Percentiles rank a stretch among this genome's conserved stretches.
These are phyloP conservation scores for Tetramorium bicarinatum DNA, from an alignment of 2,888 invertebrate species.

Conservation along the genomic window DNA sequence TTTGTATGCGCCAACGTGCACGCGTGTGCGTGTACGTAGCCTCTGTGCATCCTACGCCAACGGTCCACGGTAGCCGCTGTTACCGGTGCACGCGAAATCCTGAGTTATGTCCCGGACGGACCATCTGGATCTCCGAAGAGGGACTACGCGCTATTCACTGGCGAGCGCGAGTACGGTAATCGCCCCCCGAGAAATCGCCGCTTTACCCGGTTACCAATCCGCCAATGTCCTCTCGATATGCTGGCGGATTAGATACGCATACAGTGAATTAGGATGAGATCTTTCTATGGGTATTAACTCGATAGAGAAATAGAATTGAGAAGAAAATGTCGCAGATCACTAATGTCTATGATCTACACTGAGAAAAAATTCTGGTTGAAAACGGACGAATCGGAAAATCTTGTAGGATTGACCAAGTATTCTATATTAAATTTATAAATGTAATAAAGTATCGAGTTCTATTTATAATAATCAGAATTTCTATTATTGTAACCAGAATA, in stretches of 20 bases:
- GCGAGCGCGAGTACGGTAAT: slow-evolving; percentile 26
- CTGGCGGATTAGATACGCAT: not conserved
- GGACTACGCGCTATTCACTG: not conserved
- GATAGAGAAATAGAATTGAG: slow-evolving; percentile 17
- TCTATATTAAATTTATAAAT: no score
- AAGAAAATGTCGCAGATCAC: not conserved
- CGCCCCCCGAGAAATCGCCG: slow-evolving; percentile 36
- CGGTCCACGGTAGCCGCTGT: slow-evolving; percentile 54
- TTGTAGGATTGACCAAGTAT: no score
- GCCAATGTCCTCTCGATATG: not conserved
- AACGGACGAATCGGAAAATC: no score
- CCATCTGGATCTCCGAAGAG: slow-evolving; percentile 57
- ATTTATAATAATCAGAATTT: no score
- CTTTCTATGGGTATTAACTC: not conserved
- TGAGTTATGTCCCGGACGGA: slow-evolving; percentile 69
- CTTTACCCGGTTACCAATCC: slow-evolving; percentile 23
- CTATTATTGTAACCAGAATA: no score
- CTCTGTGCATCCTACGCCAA: slow-evolving; percentile 19
- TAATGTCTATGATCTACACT: not conserved
- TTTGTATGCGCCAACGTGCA: slow-evolving; percentile 33
- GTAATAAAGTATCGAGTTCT: no score
- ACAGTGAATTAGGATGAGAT: not conserved
- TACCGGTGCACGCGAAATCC: slow-evolving; percentile 73
- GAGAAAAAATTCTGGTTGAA: not conserved
- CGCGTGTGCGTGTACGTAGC: not conserved